phyloP scores from a whole-genome alignment of 1,140 invertebrate genomes.

The Hormaphis cornu region DNA sequence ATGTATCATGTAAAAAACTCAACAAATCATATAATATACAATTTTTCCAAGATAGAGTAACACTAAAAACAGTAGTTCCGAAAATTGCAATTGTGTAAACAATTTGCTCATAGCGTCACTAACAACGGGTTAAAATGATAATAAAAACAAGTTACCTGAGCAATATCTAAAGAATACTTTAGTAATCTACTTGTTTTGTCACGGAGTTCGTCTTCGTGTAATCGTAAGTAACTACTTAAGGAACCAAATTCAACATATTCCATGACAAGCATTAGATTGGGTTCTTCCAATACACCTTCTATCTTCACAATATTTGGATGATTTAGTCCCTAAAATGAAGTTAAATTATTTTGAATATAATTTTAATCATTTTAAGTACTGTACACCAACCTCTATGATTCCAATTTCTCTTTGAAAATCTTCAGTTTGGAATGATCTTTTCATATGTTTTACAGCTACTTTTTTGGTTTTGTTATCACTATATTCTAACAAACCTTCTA shows the following conservation, averaged over 20 bases:
- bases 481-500: conserved; percentile 51
- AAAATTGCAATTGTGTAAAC: too few species aligned
- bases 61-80: too few species aligned
- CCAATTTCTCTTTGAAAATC: conserved; percentile 63
- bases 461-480: conserved; percentile 41
- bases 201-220: conserved; percentile 43
- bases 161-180: conserved; percentile 68
- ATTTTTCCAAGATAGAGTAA: too few species aligned
- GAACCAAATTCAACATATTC: conserved; percentile 75
- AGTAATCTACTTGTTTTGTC: conserved; percentile 49
- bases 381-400: conserved; percentile 58
- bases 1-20: too few species aligned
- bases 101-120: too few species aligned
- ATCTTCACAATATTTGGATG: conserved; percentile 83
- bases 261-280: conserved; percentile 73
- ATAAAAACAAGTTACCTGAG: conserved; percentile 47
- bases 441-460: conserved; percentile 38
- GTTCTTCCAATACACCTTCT: conserved; percentile 65
- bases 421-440: conserved; percentile 39
- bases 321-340: conserved; percentile 52
- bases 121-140: neutral
- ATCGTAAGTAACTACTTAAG: conserved; percentile 65
- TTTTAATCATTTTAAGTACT: neutral
- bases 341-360: conserved; percentile 34
- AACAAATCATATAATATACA: too few species aligned